Base-by-base conservation (phyloP, 2,888 invertebrate genomes). In the Alentia gelatinosa region DNA sequence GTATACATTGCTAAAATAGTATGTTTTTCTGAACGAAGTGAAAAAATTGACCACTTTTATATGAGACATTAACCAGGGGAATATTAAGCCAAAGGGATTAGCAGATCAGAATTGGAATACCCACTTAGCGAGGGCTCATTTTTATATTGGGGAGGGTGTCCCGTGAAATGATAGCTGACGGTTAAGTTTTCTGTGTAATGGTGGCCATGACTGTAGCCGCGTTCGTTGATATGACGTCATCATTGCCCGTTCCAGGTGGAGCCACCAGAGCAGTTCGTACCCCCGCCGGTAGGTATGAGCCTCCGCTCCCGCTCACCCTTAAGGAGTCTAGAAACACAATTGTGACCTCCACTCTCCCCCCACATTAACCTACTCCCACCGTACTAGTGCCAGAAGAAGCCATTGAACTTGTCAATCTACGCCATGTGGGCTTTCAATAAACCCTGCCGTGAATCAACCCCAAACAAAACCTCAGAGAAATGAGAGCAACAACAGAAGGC, bases 251-350 rank as follows among this genome's bases (percentile, higher is more conserved):
- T 86, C n/a, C 86, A 86, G 86, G 86, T 86, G 86, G 86, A 86
- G 86, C 86, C 86, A 12, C 86, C 86, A 26, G 86, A 86, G 86
- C 86, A 86, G 86, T 86, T 86, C 50, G 86, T 86, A 26, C 86
- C 86, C 47, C 86, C 86, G 50, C 86, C 86, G 86, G 86, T 86
- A 86, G 86, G 86, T 86, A 86, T 86, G 47, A 86, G 86, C 86
- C 86, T 86, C 86, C 86, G 47, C 83, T 35, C 26, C 83, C 23
- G 40, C 39, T 83, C 83, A 83, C 83, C 42, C 86, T 86, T 86
- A 86, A 86, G 42, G 86, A 86, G 86, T 86, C 86, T 86, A 86
- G 86, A 47, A 33, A n/a, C 47, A 56, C 56, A 56, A 56, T 56
- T 56, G 56, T 56, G 56, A 56, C 56, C 19, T n/a, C 56, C n/a